These are phyloP conservation scores for Lerema accius DNA, from an alignment of 1,140 invertebrate genomes.

Conservation along the genomic window DNA sequence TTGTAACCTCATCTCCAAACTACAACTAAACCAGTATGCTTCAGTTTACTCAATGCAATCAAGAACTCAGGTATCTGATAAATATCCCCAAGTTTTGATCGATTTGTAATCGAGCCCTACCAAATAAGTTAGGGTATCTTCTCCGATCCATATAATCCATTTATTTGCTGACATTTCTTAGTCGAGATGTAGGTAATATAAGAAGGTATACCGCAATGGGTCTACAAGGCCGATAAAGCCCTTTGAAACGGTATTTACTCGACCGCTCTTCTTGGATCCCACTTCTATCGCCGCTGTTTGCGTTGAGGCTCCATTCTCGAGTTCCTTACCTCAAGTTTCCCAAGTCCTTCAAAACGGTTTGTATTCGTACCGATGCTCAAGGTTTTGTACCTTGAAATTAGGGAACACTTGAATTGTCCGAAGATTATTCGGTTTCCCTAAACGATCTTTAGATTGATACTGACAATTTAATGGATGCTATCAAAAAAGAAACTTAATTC, in stretches of 20 bases:
- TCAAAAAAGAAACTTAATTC: too few species aligned
- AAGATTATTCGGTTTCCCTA: neutral
- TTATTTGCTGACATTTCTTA: too few species aligned
- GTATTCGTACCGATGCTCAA: neutral
- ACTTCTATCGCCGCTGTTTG: neutral
- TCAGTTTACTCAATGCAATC: too few species aligned
- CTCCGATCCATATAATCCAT: too few species aligned
- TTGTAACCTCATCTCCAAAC: too few species aligned
- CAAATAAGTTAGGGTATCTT: too few species aligned
- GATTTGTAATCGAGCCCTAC: too few species aligned
- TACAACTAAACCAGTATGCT: too few species aligned
- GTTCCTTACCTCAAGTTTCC: conserved; percentile 2
- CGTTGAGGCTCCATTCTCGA: conserved; percentile 2
- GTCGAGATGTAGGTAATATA: too few species aligned
- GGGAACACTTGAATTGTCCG: neutral
- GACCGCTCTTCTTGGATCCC: neutral
- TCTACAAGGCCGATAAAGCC: neutral
- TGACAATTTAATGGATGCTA: too few species aligned
- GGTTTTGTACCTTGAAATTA: neutral
- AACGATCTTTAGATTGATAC: neutral
- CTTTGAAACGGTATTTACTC: neutral
- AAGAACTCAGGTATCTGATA: too few species aligned
- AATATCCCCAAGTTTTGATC: too few species aligned
- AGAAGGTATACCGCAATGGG: neutral
- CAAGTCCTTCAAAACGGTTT: conserved; percentile 5